Conservation (phyloP, 2,888 invertebrate genomes). For the Tupiocoris notatus region DNA sequence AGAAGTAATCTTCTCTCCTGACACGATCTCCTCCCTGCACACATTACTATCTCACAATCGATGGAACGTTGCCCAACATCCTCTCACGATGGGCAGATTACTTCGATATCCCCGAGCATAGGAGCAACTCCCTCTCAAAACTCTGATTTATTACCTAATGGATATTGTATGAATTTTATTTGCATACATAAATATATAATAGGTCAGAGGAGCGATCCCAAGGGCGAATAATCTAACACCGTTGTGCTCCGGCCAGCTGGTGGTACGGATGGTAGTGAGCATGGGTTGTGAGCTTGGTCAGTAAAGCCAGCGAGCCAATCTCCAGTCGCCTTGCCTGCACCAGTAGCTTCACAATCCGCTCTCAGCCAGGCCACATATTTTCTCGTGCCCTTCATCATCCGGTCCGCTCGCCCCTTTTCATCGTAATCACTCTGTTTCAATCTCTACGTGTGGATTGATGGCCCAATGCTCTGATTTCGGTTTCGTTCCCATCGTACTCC, state of each 20-base stretch:
- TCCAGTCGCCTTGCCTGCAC: neutral
- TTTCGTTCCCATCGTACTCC: too few species aligned
- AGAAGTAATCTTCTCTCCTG: neutral
- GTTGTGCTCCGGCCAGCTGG: neutral
- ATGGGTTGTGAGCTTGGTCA: neutral
- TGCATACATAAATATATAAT: conserved; percentile 39
- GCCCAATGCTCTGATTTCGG: neutral
- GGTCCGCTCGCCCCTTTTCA: neutral
- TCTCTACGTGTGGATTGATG: neutral
- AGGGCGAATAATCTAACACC: neutral
- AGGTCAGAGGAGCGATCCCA: neutral
- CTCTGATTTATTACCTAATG: conserved; percentile 40
- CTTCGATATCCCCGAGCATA: conserved; percentile 18
- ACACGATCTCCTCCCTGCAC: neutral
- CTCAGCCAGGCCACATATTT: neutral
- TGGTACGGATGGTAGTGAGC: neutral
- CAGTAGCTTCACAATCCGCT: neutral
- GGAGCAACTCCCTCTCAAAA: conserved; percentile 2
- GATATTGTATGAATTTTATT: conserved; percentile 42
- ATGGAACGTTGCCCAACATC: conserved; percentile 3
- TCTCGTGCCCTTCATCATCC: neutral
- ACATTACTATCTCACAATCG: neutral
- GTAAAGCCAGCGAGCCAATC: too few species aligned
- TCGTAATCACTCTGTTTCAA: neutral
- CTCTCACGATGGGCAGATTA: conserved; percentile 8